Conservation (phyloP, 2,797 vertebrate species). For the Muscicapa striata region DNA sequence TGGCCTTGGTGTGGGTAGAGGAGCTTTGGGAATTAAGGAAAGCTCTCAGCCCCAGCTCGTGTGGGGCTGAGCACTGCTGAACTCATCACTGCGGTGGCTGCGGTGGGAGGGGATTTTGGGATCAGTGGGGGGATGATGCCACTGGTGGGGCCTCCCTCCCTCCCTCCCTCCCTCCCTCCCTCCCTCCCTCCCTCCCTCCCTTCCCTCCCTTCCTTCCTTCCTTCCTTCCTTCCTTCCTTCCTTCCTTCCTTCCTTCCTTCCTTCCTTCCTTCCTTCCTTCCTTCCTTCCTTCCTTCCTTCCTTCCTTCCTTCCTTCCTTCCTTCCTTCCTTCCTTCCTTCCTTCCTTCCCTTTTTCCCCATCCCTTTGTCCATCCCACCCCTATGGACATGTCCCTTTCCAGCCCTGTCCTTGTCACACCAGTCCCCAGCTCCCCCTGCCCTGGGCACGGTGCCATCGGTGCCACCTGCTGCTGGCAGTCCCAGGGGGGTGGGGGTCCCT, state of each 20-base stretch:
- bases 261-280: no score
- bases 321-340: rapidly evolving
- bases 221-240: no score
- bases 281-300: rapidly evolving
- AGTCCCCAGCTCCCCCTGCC: background rate
- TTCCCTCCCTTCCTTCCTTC: background rate
- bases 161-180: no score
- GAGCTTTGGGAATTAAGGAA: background rate
- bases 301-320: no score
- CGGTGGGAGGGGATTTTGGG: background rate
- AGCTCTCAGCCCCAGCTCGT: rapidly evolving
- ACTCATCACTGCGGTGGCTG: rapidly evolving
- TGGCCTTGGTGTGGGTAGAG: background rate
- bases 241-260: no score
- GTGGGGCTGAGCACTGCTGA: background rate
- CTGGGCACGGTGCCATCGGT: background rate
- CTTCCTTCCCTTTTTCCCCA: background rate
- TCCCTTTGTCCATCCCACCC: background rate
- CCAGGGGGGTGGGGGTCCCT: background rate
- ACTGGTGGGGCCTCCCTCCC: no score
- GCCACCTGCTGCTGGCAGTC: background rate
- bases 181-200: no score
- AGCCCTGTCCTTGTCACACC: background rate
- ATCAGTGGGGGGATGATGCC: background rate
- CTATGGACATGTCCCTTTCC: background rate